Evolutionary conservation across 2,113 vertebrate genomes (phyloP).

Genomic region (Pseudorasbora parva): DNA sequence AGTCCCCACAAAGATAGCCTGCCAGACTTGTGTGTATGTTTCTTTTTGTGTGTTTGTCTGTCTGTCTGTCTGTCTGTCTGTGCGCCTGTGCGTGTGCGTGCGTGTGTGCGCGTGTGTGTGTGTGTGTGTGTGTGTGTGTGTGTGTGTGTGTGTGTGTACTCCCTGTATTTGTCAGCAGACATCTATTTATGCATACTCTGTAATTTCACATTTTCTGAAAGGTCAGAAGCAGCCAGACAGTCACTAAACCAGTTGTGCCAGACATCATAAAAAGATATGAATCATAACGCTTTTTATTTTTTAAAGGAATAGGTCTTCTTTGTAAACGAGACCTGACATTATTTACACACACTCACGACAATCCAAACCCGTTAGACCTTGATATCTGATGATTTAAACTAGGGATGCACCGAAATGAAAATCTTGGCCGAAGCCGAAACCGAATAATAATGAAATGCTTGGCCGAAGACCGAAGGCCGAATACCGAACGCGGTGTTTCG

Average conservation of each 20-base stretch:
- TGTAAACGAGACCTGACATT: not conserved
- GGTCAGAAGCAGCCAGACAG: conserved; percentile 12
- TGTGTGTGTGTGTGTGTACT: not conserved
- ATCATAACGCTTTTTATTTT: not conserved
- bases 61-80: too few relatives aligned
- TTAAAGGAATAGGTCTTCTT: not conserved
- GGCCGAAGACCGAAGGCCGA: too few relatives aligned
- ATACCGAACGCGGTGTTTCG: too few relatives aligned
- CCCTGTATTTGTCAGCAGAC: not conserved
- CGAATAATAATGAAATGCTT: too few relatives aligned
- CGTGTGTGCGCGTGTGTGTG: too few relatives aligned
- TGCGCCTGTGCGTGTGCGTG: too few relatives aligned
- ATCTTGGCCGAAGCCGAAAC: too few relatives aligned
- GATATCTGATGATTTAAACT: not conserved
- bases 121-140: conserved; percentile 1
- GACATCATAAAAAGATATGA: conserved; percentile 30
- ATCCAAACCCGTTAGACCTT: not conserved
- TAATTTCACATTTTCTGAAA: not conserved
- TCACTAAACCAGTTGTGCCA: conserved; percentile 28
- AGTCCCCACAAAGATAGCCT: too few relatives aligned
- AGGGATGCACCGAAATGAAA: too few relatives aligned
- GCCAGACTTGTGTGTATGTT: too few relatives aligned
- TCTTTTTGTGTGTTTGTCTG: rapidly evolving
- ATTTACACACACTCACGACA: not conserved
- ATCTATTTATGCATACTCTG: conserved; percentile 10